phyloP scores from a whole-genome alignment of 1,140 invertebrate species.

The Adelges cooleyi region DNA sequence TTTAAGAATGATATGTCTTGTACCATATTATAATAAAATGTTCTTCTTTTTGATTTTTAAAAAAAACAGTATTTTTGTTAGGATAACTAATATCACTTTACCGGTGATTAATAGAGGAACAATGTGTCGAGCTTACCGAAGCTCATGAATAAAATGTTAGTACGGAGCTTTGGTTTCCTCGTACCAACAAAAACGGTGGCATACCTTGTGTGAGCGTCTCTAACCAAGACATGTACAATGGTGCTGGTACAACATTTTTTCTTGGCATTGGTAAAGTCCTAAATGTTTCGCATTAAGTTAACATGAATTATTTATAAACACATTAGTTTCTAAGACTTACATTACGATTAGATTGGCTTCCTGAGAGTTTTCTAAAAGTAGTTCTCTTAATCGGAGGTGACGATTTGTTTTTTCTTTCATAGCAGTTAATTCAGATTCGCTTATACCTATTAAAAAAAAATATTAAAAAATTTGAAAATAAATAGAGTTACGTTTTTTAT shows the following conservation, averaged over 20 bases:
- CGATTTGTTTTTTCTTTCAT: slow-evolving; percentile 84
- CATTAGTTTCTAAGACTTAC: slow-evolving; percentile 42
- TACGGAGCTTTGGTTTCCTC: slow-evolving; percentile 91
- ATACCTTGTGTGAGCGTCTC: slow-evolving; percentile 77
- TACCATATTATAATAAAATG: too few relatives aligned
- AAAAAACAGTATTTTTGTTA: too few relatives aligned
- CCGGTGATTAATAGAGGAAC: slow-evolving; percentile 1
- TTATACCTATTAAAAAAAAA: slow-evolving; percentile 41
- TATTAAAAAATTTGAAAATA: too few relatives aligned
- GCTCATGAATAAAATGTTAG: slow-evolving; percentile 87
- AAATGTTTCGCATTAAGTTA: slow-evolving; percentile 18
- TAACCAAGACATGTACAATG: slow-evolving; percentile 89
- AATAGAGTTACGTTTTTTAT: neutral
- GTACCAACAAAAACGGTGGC: slow-evolving; percentile 81
- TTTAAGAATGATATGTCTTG: too few relatives aligned
- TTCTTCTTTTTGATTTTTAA: too few relatives aligned
- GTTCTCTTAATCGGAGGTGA: slow-evolving; percentile 75
- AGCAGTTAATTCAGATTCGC: slow-evolving; percentile 67
- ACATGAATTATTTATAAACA: too few relatives aligned
- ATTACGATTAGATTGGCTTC: slow-evolving; percentile 82
- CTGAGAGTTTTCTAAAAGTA: slow-evolving; percentile 72
- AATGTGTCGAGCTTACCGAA: neutral
- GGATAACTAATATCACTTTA: slow-evolving; percentile 6
- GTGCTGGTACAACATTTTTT: slow-evolving; percentile 73
- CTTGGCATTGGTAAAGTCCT: slow-evolving; percentile 86